Evolutionary conservation across 2,113 vertebrate genomes (phyloP).

Genomic region (Pampusana beccarii): DNA sequence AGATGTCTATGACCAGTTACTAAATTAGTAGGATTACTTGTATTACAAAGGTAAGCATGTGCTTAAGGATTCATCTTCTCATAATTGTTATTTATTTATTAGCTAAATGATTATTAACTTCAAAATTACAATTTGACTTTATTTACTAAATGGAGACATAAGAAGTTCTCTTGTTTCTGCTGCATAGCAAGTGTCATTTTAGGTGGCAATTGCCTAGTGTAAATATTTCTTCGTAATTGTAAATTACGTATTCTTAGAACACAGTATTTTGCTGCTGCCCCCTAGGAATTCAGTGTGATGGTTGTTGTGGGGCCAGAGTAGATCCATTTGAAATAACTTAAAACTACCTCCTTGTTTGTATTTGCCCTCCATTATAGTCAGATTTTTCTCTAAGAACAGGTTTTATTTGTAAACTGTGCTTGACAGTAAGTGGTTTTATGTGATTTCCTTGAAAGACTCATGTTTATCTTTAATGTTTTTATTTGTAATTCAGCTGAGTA

Average conservation of each 20-base stretch:
- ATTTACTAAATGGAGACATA: background rate
- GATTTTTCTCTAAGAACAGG: background rate
- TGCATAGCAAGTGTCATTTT: background rate
- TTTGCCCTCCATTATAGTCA: background rate
- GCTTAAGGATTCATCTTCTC: background rate
- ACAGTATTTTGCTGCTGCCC: background rate
- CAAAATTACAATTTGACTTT: background rate
- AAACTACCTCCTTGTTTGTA: background rate
- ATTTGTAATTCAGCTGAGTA: constrained; percentile 1
- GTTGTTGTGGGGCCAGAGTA: background rate
- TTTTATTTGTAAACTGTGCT: background rate
- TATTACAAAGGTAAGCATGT: background rate
- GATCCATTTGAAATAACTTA: background rate
- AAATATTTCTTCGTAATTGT: background rate
- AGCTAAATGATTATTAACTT: background rate
- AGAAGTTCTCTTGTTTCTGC: background rate
- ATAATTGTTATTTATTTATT: background rate
- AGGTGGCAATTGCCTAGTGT: background rate
- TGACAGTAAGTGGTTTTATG: background rate
- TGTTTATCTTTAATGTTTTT: background rate
- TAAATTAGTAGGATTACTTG: background rate
- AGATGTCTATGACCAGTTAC: background rate
- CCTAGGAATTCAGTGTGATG: background rate
- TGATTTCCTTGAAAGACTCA: background rate
- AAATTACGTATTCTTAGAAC: background rate